phyloP scores from a whole-genome alignment of 2,888 invertebrate genomes.

The Urechis unicinctus region DNA sequence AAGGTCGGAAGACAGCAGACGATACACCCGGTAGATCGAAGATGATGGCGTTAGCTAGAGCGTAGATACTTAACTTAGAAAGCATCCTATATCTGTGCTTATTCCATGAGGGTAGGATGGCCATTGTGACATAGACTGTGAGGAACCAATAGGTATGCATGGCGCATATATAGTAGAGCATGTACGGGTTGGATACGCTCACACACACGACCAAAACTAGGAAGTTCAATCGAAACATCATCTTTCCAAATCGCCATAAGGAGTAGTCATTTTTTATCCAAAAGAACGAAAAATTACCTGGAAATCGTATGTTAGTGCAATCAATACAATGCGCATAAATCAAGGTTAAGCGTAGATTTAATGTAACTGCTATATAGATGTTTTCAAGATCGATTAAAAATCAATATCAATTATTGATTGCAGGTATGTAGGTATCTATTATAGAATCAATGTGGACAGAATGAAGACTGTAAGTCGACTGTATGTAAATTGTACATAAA shows the following conservation, averaged over 20 bases:
- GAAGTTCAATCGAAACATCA: constrained; percentile 39
- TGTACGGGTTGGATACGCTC: constrained; percentile 31
- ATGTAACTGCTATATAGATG: background rate
- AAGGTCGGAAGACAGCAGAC: constrained; percentile 25
- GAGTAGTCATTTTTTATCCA: constrained; percentile 34
- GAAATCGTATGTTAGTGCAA: constrained; percentile 5
- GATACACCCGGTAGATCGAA: constrained; percentile 29
- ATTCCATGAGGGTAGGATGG: constrained; percentile 27
- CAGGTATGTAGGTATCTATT: no score
- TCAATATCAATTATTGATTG: background rate
- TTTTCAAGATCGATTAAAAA: background rate
- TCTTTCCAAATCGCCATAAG: constrained; percentile 31
- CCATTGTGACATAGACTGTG: constrained; percentile 32
- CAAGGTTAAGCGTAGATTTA: background rate
- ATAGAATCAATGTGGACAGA: no score
- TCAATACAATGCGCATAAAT: background rate
- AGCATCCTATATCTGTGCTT: constrained; percentile 26
- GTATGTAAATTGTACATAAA: no score
- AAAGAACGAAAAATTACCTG: constrained; percentile 41
- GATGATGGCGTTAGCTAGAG: constrained; percentile 25
- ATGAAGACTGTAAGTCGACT: no score
- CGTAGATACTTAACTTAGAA: constrained; percentile 28
- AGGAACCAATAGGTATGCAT: constrained; percentile 43
- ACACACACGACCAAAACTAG: constrained; percentile 29
- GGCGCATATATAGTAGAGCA: constrained; percentile 40